Conservation (phyloP, 23 tunicate genomes). For the Halocynthia aurantium region DNA sequence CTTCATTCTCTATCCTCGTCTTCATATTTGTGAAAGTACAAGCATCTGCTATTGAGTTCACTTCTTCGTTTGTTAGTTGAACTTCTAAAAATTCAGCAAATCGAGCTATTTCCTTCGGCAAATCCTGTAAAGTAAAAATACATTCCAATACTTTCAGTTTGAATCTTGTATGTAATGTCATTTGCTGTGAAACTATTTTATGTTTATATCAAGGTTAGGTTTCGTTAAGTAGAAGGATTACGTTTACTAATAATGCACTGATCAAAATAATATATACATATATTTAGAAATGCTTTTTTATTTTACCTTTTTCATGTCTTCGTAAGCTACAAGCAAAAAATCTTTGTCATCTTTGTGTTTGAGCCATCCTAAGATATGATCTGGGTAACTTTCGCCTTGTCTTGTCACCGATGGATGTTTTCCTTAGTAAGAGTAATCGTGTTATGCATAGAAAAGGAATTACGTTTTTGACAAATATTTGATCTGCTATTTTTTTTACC, state of each 20-base stretch:
- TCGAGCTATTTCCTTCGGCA: not conserved
- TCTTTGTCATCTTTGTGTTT: conserved; percentile 7
- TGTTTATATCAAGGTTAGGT: too few relatives aligned
- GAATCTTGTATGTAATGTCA: too few relatives aligned
- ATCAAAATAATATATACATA: too few relatives aligned
- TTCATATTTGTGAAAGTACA: not conserved
- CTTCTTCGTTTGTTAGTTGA: not conserved
- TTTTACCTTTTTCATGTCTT: not conserved
- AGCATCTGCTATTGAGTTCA: not conserved
- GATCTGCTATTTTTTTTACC: too few relatives aligned
- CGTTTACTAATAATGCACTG: too few relatives aligned
- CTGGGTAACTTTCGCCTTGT: not conserved
- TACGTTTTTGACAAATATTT: too few relatives aligned
- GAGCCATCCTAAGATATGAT: conserved; percentile 5
- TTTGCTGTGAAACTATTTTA: too few relatives aligned
- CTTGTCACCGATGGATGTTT: not conserved
- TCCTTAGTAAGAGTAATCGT: too few relatives aligned
- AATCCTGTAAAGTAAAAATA: not conserved
- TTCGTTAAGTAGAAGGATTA: too few relatives aligned
- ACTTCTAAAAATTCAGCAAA: not conserved
- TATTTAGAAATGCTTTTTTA: too few relatives aligned
- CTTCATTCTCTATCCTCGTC: not conserved
- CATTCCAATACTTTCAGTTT: too few relatives aligned
- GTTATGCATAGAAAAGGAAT: too few relatives aligned
- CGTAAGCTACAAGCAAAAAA: not conserved